Evolutionary conservation across 1,140 invertebrate genomes (phyloP), one percentile per base, ranked within the genome.

Genomic region (Brachionus plicatilis): DNA sequence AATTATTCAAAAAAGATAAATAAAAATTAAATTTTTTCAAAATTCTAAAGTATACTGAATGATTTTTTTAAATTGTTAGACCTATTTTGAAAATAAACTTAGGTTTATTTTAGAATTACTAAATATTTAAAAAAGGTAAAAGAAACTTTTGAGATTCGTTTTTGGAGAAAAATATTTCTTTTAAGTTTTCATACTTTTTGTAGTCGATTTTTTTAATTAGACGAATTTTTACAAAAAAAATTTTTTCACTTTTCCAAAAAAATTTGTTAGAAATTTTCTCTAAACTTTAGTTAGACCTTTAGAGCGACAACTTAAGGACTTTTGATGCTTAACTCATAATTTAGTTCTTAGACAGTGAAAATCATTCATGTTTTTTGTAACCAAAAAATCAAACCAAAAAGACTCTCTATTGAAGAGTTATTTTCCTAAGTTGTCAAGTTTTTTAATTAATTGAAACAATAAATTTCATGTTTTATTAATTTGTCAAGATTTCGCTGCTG

Each of bases 401-500:
- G 53, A 60, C 53, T 60, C 17, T 60, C 53, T 60, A 9, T 20
- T 60, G n/a, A 60, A 60, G 53, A 60, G 53, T 60, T 47, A 47
- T 68, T 65, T 5, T 68, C 33, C 33, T 24, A 41, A 14, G 66
- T 68, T 68, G 33, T 72, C 41, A 72, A 72, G 33, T 43, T 72
- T 43, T 29, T 72, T 43, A 43, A 43, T 72, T 72, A 43, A 43
- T 47, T 33, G 11, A 12, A 68, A 14, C 33, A 68, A 29, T 2
- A 68, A 33, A 17, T 68, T 68, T 68, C 33, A 68, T 68, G 27
- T 68, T 68, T 68, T 68, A 14, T 68, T 33, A 68, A 33, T 33
- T 72, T 72, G 37, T 41, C 37, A 82, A 82, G 79, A 82, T 82
- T 82, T 82, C 79, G 66, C 33, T 47, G n/a, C 41, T 82, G 41